These are phyloP conservation scores for Terrapene triunguis DNA, from an alignment of 2,113 vertebrate species.

Conservation along the genomic window DNA sequence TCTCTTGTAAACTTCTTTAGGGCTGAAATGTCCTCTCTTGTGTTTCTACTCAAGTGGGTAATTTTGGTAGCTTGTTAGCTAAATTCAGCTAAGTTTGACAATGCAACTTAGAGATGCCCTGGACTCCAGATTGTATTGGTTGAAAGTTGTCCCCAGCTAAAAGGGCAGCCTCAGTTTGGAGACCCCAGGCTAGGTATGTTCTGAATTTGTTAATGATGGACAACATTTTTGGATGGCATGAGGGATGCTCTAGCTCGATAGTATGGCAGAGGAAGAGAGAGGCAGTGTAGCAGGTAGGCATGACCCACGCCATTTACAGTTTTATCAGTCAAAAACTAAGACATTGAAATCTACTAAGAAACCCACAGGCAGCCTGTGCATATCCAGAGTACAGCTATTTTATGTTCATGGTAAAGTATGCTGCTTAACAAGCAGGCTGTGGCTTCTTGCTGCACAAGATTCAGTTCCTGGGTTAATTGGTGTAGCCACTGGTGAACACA, in stretches of 20 bases:
- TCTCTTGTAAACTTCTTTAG: not conserved
- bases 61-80: not conserved
- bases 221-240: too few species aligned
- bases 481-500: not conserved
- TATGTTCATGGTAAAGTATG: not conserved
- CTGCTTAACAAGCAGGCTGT: not conserved
- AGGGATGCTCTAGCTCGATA: not conserved
- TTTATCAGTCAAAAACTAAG: slow-evolving; percentile 17
- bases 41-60: not conserved
- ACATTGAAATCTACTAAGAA: not conserved
- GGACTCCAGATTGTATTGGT: too few species aligned
- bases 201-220: not conserved
- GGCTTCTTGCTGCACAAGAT: not conserved
- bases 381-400: not conserved
- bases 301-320: not conserved
- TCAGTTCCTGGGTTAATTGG: not conserved
- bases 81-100: not conserved
- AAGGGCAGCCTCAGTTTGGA: not conserved
- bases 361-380: not conserved
- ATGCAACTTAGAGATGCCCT: not conserved
- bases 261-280: not conserved
- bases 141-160: not conserved
- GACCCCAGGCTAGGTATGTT: not conserved
- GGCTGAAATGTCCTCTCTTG: not conserved
- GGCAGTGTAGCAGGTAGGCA: not conserved